Percentiles rank a stretch among this genome's conserved stretches.
These are phyloP conservation scores for Heteromormyrus szaboi DNA, from an alignment of 2,797 vertebrate genomes.

Conservation along the genomic window DNA sequence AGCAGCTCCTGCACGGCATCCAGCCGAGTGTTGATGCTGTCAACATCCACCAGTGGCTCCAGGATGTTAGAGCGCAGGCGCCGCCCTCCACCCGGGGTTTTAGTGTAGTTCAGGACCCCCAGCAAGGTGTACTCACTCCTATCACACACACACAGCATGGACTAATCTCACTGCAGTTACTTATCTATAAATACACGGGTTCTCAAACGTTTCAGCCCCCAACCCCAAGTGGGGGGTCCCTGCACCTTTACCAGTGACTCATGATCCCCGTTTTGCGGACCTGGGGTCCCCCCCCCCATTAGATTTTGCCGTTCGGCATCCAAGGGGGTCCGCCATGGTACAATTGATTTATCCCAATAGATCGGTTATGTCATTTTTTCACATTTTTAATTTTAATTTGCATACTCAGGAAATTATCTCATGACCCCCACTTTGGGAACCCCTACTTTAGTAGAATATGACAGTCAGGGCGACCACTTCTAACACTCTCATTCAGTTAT, in stretches of 20 bases:
- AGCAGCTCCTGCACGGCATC: constrained; percentile 87
- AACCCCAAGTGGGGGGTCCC: background rate
- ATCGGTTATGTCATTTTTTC: background rate
- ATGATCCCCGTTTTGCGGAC: background rate
- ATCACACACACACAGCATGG: constrained; percentile 19
- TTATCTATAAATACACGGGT: background rate
- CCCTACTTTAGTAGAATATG: background rate
- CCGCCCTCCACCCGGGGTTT: constrained; percentile 84
- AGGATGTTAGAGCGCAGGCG: constrained; percentile 88
- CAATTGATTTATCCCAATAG: background rate
- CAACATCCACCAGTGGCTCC: constrained; percentile 80
- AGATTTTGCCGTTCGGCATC: background rate
- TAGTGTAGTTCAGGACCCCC: constrained; percentile 88
- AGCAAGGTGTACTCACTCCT: constrained; percentile 85
- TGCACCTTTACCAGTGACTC: background rate
- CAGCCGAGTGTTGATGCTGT: constrained; percentile 83
- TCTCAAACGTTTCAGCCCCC: background rate
- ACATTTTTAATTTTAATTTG: background rate
- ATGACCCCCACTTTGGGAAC: background rate
- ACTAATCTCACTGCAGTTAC: background rate
- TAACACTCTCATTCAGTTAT: background rate
- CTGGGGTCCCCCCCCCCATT: background rate
- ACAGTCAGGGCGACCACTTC: background rate
- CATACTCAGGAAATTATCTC: background rate
- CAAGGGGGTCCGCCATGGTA: background rate